Evolutionary conservation across 2,888 invertebrate species (phyloP), one percentile per base, ranked within the genome.

Genomic region (Hyalella azteca): DNA sequence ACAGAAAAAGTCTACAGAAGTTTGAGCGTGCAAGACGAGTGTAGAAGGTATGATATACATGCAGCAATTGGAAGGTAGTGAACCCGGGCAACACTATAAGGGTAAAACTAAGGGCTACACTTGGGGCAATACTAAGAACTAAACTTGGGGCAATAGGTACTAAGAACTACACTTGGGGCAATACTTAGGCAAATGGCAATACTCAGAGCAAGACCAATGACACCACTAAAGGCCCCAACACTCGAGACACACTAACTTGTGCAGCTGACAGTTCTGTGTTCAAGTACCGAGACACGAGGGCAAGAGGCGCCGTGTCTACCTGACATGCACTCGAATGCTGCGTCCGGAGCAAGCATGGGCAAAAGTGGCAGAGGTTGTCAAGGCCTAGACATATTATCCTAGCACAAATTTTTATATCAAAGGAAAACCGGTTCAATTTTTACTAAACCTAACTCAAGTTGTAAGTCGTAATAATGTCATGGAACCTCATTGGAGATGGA

Each of bases 241-340:
- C 26, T 26, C 54, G 13, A 22, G 66, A 1, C 36, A 32, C 66
- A 66, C 66, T 66, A 66, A 66, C 66, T 66, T 66, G 66, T 66
- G 66, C 66, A 66, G 66, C 36, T 66, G 36, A 19, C 29, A 29
- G 26, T 29, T 9, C 48, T 26, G 22, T n/a, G 29, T 13, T 29
- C 22, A 11, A 48, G 40, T 22, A 32, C 76, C 7, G 40, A 29
- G 22, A 26, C 36, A 15, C 29, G 45, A 11, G 19, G 9, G 48
- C 49, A 50, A 3, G 76, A 48, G 32, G 76, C 36, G 3, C 48
- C 50, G 32, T 83, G 83, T 39, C 77, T 79, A 66, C 79, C 81
- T 54, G 73, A 77, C 19, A 77, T n/a, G 75, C 83, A 83, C 77
- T 83, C 80, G 75, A 73, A 77, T 45, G 83, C 83, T 83, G 79